phyloP scores from a whole-genome alignment of 2,888 invertebrate genomes.

The Ochropleura plecta region DNA sequence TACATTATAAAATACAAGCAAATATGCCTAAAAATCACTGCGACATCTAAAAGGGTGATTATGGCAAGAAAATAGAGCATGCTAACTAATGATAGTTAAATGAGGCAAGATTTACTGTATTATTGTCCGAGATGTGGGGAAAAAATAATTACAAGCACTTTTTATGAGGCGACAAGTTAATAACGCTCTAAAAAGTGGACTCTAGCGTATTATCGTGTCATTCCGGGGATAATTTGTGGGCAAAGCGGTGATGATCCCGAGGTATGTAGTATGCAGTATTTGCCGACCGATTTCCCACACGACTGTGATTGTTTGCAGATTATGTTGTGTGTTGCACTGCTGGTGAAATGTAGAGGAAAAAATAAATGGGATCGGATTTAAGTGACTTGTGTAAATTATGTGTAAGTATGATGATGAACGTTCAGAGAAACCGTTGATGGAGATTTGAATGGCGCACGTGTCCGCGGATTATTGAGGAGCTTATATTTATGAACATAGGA shows the following conservation, averaged over 20 bases:
- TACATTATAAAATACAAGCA: conserved; percentile 64
- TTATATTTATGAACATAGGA: not conserved
- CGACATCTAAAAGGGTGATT: conserved; percentile 65
- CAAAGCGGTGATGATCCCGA: conserved; percentile 59
- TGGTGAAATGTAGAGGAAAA: conserved; percentile 51
- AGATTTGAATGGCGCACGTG: conserved; percentile 48
- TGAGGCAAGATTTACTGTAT: conserved; percentile 76
- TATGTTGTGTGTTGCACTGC: conserved; percentile 34
- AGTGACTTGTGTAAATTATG: conserved; percentile 32
- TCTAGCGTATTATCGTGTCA: conserved; percentile 68
- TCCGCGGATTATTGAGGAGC: not conserved
- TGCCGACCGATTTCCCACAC: conserved; percentile 51
- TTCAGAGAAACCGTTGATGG: conserved; percentile 47
- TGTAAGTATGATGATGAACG: conserved; percentile 55
- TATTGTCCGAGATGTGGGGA: conserved; percentile 68
- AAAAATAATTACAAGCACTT: conserved; percentile 70
- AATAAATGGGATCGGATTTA: conserved; percentile 52
- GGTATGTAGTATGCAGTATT: conserved; percentile 49
- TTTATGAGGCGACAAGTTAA: conserved; percentile 66
- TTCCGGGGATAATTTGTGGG: conserved; percentile 67
- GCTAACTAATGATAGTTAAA: conserved; percentile 78
- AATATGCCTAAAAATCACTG: conserved; percentile 68
- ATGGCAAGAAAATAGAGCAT: conserved; percentile 68
- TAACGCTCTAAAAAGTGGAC: conserved; percentile 57
- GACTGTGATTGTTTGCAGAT: conserved; percentile 54